phyloP scores from a whole-genome alignment of 2,888 invertebrate species.

The Acheta domesticus region DNA sequence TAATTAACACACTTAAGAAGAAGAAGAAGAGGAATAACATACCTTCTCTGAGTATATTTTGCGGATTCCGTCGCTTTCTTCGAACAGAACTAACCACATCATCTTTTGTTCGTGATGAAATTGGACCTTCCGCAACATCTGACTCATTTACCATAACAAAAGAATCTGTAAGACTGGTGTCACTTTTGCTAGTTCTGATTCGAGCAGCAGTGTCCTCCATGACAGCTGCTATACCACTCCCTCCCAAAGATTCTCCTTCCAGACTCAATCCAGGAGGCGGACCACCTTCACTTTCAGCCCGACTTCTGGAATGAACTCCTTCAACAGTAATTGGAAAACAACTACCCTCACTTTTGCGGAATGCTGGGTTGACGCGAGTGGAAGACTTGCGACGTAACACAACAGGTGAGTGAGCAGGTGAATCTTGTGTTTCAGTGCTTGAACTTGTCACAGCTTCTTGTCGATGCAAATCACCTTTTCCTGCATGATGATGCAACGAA shows the following conservation, averaged over 20 bases:
- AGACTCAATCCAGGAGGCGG: not conserved
- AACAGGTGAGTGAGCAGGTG: conserved; percentile 37
- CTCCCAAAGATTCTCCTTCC: not conserved
- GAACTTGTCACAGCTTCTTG: conserved; percentile 33
- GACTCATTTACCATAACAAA: conserved; percentile 73
- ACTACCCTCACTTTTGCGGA: conserved; percentile 39
- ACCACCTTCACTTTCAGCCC: conserved; percentile 61
- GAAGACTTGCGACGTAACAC: conserved; percentile 41
- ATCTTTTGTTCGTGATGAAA: conserved; percentile 37
- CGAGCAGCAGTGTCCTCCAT: conserved; percentile 40
- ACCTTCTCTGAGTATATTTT: conserved; percentile 50
- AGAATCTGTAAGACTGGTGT: conserved; percentile 85
- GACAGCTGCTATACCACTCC: not conserved
- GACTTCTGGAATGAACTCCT: conserved; percentile 51
- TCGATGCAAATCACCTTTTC: conserved; percentile 33
- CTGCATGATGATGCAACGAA: not conserved
- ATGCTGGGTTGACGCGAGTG: conserved; percentile 39
- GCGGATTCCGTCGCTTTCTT: conserved; percentile 44
- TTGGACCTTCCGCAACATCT: conserved; percentile 44
- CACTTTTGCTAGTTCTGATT: conserved; percentile 81
- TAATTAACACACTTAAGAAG: not conserved
- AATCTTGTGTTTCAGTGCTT: conserved; percentile 29
- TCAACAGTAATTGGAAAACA: conserved; percentile 42
- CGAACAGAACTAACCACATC: conserved; percentile 34
- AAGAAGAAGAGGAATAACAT: conserved; percentile 18